Conservation (phyloP, 1,140 invertebrate species). For the Yoshiicerus persimilis region DNA sequence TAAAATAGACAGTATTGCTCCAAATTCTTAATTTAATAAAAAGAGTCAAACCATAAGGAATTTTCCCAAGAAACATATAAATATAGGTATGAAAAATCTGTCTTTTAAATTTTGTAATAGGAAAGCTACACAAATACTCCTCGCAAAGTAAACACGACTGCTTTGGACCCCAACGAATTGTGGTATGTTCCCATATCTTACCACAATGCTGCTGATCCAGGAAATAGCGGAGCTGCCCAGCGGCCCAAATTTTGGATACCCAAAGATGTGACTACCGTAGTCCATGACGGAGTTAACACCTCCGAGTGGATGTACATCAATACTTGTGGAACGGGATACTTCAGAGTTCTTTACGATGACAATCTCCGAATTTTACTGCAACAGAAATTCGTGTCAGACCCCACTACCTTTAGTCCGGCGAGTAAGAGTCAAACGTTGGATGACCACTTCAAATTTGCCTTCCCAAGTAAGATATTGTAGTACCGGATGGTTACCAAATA, state of each 20-base stretch:
- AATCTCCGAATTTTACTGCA: background rate
- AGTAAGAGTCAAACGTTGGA: constrained; percentile 7
- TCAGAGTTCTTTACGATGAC: constrained; percentile 31
- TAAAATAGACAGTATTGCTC: background rate
- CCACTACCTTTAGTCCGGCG: background rate
- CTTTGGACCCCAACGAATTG: constrained; percentile 52
- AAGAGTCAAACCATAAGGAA: no score
- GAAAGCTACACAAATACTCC: background rate
- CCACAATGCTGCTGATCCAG: constrained; percentile 52
- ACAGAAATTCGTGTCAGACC: background rate
- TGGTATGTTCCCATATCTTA: constrained; percentile 65
- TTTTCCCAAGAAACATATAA: background rate
- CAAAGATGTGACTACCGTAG: background rate
- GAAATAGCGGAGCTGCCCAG: constrained; percentile 65
- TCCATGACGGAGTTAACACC: background rate
- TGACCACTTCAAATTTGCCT: constrained; percentile 28
- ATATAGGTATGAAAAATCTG: no score
- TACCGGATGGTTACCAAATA: no score
- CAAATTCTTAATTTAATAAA: background rate
- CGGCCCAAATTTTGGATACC: constrained; percentile 65
- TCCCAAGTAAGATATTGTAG: background rate
- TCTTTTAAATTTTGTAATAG: background rate
- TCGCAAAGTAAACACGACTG: constrained; percentile 49
- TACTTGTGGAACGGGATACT: background rate
- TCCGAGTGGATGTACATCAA: background rate